Conservation (phyloP, 2,797 vertebrate genomes). For the Cynopterus sphinx region DNA sequence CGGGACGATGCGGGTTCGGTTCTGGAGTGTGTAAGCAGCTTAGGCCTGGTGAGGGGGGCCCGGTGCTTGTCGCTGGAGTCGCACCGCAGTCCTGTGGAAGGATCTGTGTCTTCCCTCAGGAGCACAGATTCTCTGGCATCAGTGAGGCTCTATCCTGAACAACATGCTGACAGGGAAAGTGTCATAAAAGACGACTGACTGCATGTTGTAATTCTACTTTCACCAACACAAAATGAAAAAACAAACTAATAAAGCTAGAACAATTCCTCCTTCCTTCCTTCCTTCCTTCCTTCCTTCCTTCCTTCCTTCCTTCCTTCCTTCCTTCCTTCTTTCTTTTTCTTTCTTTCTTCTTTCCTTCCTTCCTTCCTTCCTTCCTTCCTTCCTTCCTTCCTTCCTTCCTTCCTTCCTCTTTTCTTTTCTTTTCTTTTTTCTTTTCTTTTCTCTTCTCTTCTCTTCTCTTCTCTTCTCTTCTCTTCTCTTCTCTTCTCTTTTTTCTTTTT, state of each 20-base stretch:
- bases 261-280: background rate
- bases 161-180: background rate
- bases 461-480: too few species aligned
- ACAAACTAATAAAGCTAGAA: background rate
- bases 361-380: too few species aligned
- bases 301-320: too few species aligned
- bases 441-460: too few species aligned
- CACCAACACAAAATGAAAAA: conserved; percentile 2
- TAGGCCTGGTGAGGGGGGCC: conserved; percentile 76
- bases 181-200: background rate
- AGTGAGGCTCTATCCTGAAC: conserved; percentile 37
- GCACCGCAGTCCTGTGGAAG: conserved; percentile 71
- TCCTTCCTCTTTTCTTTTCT: too few species aligned
- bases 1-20: conserved; percentile 78
- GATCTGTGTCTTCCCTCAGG: conserved; percentile 80
- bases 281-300: too few species aligned
- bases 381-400: too few species aligned
- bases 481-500: background rate
- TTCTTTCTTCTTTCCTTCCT: too few species aligned
- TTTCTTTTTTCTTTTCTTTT: too few species aligned
- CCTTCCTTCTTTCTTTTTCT: too few species aligned
- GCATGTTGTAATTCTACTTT: conserved; percentile 30
- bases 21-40: conserved; percentile 81
- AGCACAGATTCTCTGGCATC: conserved; percentile 55
- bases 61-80: conserved; percentile 67